Percentiles rank a stretch among this genome's conserved stretches.
phyloP scores from a whole-genome alignment of 1,140 invertebrate species.

The Drosophila guanche region DNA sequence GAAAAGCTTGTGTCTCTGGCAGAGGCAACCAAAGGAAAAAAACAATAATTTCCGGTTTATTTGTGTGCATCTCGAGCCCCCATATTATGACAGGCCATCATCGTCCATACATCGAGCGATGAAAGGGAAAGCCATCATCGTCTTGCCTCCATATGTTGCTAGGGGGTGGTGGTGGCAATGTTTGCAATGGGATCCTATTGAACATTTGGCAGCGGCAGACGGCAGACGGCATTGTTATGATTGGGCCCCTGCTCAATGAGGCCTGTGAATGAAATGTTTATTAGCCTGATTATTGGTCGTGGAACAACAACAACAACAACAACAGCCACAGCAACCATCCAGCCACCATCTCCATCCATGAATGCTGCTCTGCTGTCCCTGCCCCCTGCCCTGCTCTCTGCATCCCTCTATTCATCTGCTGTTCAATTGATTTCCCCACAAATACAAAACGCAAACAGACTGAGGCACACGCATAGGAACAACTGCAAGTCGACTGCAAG shows the following conservation, averaged over 20 bases:
- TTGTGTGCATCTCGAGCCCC: slow-evolving; percentile 19
- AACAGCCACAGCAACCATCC: slow-evolving; percentile 14
- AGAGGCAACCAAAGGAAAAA: slow-evolving; percentile 13
- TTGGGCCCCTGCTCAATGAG: slow-evolving; percentile 45
- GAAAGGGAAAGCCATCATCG: slow-evolving; percentile 41
- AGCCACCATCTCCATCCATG: slow-evolving; percentile 1
- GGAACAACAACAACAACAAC: slow-evolving; percentile 23
- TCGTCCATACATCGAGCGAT: slow-evolving; percentile 13
- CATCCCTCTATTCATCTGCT: slow-evolving; percentile 7
- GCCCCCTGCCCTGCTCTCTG: not conserved
- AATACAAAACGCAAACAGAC: slow-evolving; percentile 11
- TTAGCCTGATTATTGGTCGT: slow-evolving; percentile 62
- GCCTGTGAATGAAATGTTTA: slow-evolving; percentile 71
- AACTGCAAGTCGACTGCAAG: slow-evolving; percentile 52
- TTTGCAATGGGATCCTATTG: slow-evolving; percentile 31
- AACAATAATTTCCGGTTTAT: slow-evolving; percentile 66
- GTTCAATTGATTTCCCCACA: slow-evolving; percentile 37
- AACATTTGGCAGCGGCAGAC: slow-evolving; percentile 49
- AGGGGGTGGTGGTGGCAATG: not conserved
- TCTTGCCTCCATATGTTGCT: slow-evolving; percentile 43
- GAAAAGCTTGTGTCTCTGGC: slow-evolving; percentile 2
- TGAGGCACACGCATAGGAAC: not conserved
- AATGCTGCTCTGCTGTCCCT: not conserved
- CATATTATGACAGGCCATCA: slow-evolving; percentile 55
- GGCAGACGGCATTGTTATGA: slow-evolving; percentile 38